These are phyloP conservation scores for Syngnathus scovelli DNA, from an alignment of 2,113 vertebrate species.

Conservation along the genomic window DNA sequence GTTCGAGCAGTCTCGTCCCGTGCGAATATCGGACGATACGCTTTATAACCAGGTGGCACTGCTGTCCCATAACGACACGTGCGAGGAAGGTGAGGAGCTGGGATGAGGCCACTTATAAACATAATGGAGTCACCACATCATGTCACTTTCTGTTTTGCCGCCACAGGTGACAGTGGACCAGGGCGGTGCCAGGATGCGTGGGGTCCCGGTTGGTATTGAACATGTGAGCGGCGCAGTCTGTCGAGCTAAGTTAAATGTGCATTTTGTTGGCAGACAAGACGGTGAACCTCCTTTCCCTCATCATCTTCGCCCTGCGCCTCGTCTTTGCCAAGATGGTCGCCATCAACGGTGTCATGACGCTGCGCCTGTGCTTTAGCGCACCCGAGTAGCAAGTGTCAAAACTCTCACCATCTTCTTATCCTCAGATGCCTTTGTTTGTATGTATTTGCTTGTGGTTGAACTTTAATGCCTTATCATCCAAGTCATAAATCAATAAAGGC, in stretches of 20 bases:
- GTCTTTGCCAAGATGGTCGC: constrained; percentile 2
- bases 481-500: too few relatives aligned
- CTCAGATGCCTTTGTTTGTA: too few relatives aligned
- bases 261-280: not conserved
- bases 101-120: too few relatives aligned
- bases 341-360: not conserved
- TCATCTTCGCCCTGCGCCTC: not conserved
- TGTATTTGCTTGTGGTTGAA: not conserved
- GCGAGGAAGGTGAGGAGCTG: too few relatives aligned
- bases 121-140: too few relatives aligned
- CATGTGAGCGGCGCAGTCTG: not conserved
- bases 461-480: too few relatives aligned
- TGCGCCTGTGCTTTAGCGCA: not conserved
- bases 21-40: too few relatives aligned
- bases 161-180: not conserved
- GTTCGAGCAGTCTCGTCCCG: too few relatives aligned
- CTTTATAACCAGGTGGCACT: too few relatives aligned
- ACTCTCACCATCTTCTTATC: not conserved
- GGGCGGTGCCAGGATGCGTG: not conserved
- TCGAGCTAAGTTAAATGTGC: not conserved
- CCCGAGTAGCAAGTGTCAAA: not conserved
- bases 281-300: constrained; percentile 4
- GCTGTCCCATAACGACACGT: too few relatives aligned
- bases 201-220: not conserved
- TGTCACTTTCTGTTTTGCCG: too few relatives aligned